Evolutionary conservation across 1,140 invertebrate genomes (phyloP), one percentile per base, ranked within the genome.

Genomic region (Drusus annulatus): DNA sequence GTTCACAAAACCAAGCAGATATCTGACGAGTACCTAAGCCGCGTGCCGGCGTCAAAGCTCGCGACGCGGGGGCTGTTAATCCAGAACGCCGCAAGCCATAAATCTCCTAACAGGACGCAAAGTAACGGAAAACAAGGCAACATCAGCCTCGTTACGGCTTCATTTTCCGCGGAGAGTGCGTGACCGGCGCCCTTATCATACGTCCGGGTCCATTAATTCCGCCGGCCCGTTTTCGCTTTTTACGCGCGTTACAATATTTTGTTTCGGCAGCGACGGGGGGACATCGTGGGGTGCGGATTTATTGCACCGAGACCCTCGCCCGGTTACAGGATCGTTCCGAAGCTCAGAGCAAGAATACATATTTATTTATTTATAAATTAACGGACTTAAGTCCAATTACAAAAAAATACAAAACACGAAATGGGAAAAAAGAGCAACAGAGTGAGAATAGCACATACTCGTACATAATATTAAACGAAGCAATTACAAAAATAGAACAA

Each of bases 41-140:
- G n/a, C n/a, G n/a, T n/a, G n/a, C n/a, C n/a, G n/a, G n/a, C n/a
- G n/a, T n/a, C n/a, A n/a, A n/a, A n/a, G 31, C 31, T 7, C 31
- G 4, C 31, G 31, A 36, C 31, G 31, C 31, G 31, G 31, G 31
- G 31, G 25, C 16, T 15, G 60, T 63, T 71, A 51, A 71, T 71
- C 68, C 17, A 71, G 21, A 71, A 71, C 68, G 51, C 68, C 63
- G 63, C 50, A 71, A 71, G 68, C 36, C 36, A 21, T 71, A 71
- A 71, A 71, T 71, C 68, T 71, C 25, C 36, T 23, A 71, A 71
- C 68, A 51, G 68, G 65, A 69, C 65, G 65, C 16, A 63, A n/a
- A 19, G 31, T 23, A 71, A 71, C 68, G 68, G 68, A 71, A 71
- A 71, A 71, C 68, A 51, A 71, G 17, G 45, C 68, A 71, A 71